Evolutionary conservation across 2,113 vertebrate genomes (phyloP), one percentile per base, ranked within the genome.

Genomic region (Zosterops lateralis): DNA sequence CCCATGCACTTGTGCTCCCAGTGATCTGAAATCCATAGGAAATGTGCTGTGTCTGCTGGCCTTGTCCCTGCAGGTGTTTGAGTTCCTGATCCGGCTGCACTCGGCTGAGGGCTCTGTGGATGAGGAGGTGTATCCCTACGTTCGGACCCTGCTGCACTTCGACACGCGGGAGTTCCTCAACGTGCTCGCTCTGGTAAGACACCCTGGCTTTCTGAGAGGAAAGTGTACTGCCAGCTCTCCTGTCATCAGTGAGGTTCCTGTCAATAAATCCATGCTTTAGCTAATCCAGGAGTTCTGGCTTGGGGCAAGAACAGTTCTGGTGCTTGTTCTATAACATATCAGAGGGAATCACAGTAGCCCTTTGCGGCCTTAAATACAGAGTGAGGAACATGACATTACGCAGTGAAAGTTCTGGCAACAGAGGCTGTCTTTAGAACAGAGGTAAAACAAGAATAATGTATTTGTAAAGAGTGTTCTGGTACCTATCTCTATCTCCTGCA

Each of bases 141-240:
- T 99, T 29, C 98, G 98, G 6, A 99, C 99, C 10, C 97, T 99
- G 68, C 98, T 99, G 50, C 99, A 99, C 97, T 99, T 99, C 2
- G 99, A 99, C 95, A 99, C 99, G 0, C 97, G 99, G 45, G 99
- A 99, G 71, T 99, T 99, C 96, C 98, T 99, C 65, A 99, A 99
- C 10, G 99, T 99, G 36, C 98, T 99, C 29, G 99, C 99, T 13
- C 97, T 99, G 99, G 99, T 99, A 96, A 98, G 98, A 87, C 17
- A 16, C 14, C 7, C 10, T 25, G 65, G 5, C 24, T 29, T 10
- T 32, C 56, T 53, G 50, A 42, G 31, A 24, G 50, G 12, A 38
- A 24, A 61, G 29, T 29, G 14, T 36, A 51, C 1, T 1, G 4
- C 22, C 29, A 10, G 21, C 11, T 64, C 48, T 62, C 36, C 25